Evolutionary conservation across 2,888 invertebrate species (phyloP).

Genomic region (Dasysyrphus albostriatus): DNA sequence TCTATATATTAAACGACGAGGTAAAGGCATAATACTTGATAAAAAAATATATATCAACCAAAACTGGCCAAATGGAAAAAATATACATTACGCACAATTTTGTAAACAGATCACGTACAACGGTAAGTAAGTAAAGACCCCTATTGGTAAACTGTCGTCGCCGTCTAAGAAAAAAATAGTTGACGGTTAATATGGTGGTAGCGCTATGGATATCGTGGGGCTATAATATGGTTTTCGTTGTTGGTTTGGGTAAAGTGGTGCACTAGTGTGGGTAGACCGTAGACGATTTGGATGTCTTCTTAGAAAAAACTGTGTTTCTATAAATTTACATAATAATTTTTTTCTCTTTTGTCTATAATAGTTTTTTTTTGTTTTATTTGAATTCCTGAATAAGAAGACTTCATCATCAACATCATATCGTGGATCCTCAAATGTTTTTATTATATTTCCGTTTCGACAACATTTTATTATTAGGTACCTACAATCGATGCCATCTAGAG

Average conservation of each 20-base stretch:
- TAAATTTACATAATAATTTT: conserved; percentile 68
- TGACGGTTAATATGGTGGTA: conserved; percentile 35
- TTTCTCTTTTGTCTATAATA: conserved; percentile 25
- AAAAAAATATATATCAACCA: conserved; percentile 34
- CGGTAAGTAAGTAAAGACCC: conserved; percentile 65
- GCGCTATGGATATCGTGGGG: conserved; percentile 26
- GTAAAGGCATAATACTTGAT: conserved; percentile 37
- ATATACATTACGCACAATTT: conserved; percentile 66
- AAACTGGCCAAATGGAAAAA: conserved; percentile 54
- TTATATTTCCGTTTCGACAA: conserved; percentile 72
- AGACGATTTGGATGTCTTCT: conserved; percentile 53
- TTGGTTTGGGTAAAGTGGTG: conserved; percentile 15
- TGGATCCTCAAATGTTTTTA: conserved; percentile 40
- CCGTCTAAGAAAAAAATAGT: conserved; percentile 43
- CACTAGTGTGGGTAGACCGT: conserved; percentile 52
- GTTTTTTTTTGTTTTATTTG: conserved; percentile 36
- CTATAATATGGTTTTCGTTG: conserved; percentile 1
- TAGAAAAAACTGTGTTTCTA: conserved; percentile 61
- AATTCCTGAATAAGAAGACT: conserved; percentile 58
- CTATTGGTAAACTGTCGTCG: conserved; percentile 74
- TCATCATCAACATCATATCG: conserved; percentile 23
- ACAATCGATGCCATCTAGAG: conserved; percentile 50
- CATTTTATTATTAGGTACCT: conserved; percentile 48
- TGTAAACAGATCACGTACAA: conserved; percentile 71
- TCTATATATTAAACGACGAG: conserved; percentile 23